A percentile compares a stretch with the other conserved stretches of the same genome.
Evolutionary conservation across 2,888 invertebrate genomes (phyloP).

Genomic region (Brassicogethes aeneus): DNA sequence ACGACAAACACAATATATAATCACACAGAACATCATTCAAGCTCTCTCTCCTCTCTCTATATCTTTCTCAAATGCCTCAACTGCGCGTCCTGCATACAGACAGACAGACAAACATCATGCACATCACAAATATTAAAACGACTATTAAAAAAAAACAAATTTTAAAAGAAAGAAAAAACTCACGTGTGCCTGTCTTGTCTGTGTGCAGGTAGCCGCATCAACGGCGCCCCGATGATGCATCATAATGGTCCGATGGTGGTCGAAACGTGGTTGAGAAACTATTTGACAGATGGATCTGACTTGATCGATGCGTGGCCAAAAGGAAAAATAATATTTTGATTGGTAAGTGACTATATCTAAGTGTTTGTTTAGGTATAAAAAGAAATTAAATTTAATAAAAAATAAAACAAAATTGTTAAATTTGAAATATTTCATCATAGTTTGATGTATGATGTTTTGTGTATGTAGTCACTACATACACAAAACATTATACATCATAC

Average conservation of each 20-base stretch:
- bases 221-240: slow-evolving; percentile 18
- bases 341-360: too few relatives aligned
- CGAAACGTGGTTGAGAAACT: slow-evolving; percentile 7
- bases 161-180: slow-evolving; percentile 17
- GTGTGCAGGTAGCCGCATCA: slow-evolving; percentile 49
- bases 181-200: slow-evolving; percentile 49
- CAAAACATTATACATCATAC: too few relatives aligned
- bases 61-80: slow-evolving; percentile 13
- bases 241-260: slow-evolving; percentile 10
- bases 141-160: slow-evolving; percentile 19
- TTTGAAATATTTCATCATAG: too few relatives aligned
- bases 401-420: too few relatives aligned
- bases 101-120: slow-evolving; percentile 43
- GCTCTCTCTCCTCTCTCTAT: slow-evolving; percentile 3
- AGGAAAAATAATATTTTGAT: too few relatives aligned
- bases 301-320: too few relatives aligned
- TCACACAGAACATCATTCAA: background rate
- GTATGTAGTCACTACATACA: too few relatives aligned
- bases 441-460: too few relatives aligned
- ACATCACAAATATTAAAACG: slow-evolving; percentile 39
- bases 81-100: slow-evolving; percentile 41
- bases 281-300: background rate
- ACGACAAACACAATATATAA: background rate
- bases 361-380: too few relatives aligned
- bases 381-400: too few relatives aligned